Evolutionary conservation across 2,113 vertebrate genomes (phyloP).

Genomic region (Hystrix brachyura): DNA sequence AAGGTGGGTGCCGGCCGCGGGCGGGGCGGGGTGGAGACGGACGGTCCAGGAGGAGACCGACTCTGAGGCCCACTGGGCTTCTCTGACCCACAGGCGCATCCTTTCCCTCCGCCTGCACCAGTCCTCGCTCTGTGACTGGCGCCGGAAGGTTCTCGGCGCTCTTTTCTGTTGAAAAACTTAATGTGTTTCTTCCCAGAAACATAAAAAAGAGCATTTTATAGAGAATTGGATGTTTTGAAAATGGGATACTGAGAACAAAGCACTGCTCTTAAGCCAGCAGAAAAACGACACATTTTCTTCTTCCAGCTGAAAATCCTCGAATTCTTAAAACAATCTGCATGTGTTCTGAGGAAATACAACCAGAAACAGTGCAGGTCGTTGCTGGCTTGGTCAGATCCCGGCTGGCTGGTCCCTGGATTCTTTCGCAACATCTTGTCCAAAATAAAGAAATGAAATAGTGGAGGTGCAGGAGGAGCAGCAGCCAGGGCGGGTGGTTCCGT

Average conservation of each 20-base stretch:
- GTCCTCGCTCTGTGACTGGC: neutral
- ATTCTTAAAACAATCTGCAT: neutral
- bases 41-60: neutral
- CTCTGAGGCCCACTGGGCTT: neutral
- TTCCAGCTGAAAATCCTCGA: neutral
- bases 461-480: accelerated
- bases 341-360: neutral
- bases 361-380: accelerated
- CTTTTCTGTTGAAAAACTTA: neutral
- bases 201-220: neutral
- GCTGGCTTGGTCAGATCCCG: neutral
- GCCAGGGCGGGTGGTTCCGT: neutral
- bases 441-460: accelerated
- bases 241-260: neutral
- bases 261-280: no score
- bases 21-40: neutral
- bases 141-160: neutral
- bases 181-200: neutral
- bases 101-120: neutral
- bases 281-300: neutral
- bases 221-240: constrained; percentile 7
- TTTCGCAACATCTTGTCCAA: neutral
- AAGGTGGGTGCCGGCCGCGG: constrained; percentile 87
- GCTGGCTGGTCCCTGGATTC: neutral
- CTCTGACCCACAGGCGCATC: neutral